Evolutionary conservation across 2,113 vertebrate genomes (phyloP), one percentile per base, ranked within the genome.

Genomic region (Tragelaphus strepsiceros): DNA sequence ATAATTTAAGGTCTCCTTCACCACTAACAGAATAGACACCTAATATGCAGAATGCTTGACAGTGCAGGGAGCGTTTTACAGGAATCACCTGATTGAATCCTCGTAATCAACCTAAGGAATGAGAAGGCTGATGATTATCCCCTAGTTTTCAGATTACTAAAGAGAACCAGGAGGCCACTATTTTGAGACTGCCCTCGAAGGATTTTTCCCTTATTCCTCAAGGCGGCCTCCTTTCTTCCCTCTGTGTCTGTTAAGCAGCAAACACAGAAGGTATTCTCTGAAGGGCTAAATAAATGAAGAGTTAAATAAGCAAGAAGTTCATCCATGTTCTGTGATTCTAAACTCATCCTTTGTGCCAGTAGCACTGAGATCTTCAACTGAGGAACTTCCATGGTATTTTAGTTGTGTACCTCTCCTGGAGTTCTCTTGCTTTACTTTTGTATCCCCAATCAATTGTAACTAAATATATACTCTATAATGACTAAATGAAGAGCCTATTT

Each of bases 381-480:
- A 32, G 30, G 15, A 46, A 81, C 1, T 19, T 7, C 1, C 10
- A 5, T 2, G 2, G 19, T 5, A 32, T 46, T 90, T 61, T 24
- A 58, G 11, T 17, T 81, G 10, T n/a, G 8, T 58, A 4, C 0
- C 0, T 53, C 13, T 58, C 15, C 39, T 39, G 4, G 3, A 6
- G 4, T 10, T 80, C 7, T 35, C 5, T 12, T 62, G 8, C 8
- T 54, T 82, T 28, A 35, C 24, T 24, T 64, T n/a, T 53, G 4
- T 0, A 62, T 1, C 15, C 30, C 13, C 13, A 94, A 32, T 39
- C 28, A 83, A 53, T 46, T 1, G 16, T 62, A 90, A 43, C 21
- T 14, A 6, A 91, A 49, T 28, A 22, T 39, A 26, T 35, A 2
- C 12, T 7, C 17, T 64, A 32, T 32, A 86, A 67, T 35, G 43